Base-by-base conservation (phyloP, 2,113 vertebrate genomes). In the Apteryx owenii region DNA sequence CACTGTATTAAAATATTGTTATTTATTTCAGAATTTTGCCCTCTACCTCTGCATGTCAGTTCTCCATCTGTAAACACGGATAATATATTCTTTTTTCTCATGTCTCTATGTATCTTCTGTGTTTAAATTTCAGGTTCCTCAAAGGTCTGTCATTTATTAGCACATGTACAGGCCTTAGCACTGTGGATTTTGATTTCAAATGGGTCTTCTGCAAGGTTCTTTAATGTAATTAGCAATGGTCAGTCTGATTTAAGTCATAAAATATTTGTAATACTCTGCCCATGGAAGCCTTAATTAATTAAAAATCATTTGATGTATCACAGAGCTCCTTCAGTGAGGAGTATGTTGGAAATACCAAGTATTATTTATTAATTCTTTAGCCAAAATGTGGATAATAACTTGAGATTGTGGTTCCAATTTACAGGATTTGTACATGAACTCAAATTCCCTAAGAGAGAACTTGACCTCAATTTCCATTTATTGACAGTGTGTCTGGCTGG, bases 401-500 rank as follows among this genome's bases (percentile, higher is more conserved):
- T 54, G 81, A 54, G 90, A 89, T 79, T 87, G 87, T 88, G 78
- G 75, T 85, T 96, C 83, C 88, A 93, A 73, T 94, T 95, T 94
- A 53, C 53, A 56, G 95, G 84, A 58, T 96, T 96, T 94, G 76
- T 84, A n/a, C 36, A 19, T 29, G 85, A 91, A 96, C 85, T 95
- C 75, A 25, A 85, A 91, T 81, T 95, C 84, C 78, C 78, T 46
- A 13, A 76, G 86, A 96, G 88, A 84, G 16, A 84, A 66, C 29
- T 95, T 92, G 81, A 96, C 91, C 95, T 92, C 94, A 60, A 79
- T 97, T 98, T 88, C 88, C 79, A 84, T 87, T 91, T 81, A 70
- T 89, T 94, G 95, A 88, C 91, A 65, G 85, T 10, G 10, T 62
- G 54, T 29, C 85, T 96, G 90, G 62, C 89, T 92, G 89, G 64